phyloP scores from a whole-genome alignment of 2,113 vertebrate species.

The Phylloscopus trochilus region DNA sequence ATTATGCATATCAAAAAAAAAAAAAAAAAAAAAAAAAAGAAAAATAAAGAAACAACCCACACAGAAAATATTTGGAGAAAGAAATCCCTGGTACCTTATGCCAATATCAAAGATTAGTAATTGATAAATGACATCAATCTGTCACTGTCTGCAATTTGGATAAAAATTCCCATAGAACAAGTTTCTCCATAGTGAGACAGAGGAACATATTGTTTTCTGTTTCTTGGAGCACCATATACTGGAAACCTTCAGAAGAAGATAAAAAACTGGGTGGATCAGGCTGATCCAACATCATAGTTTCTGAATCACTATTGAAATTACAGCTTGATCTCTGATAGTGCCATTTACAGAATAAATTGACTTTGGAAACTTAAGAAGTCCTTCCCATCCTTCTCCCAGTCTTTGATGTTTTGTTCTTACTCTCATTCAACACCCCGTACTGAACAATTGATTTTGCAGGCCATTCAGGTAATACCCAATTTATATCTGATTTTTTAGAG shows the following conservation, averaged over 20 bases:
- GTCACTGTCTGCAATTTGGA: neutral
- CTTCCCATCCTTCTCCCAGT: neutral
- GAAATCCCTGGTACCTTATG: neutral
- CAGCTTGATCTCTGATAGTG: neutral
- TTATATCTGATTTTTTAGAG: neutral
- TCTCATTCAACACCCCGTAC: neutral
- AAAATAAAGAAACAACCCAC: accelerated
- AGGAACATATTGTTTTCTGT: neutral
- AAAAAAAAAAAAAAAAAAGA: neutral
- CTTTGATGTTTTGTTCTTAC: neutral
- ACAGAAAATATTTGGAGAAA: neutral
- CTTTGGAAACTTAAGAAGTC: neutral
- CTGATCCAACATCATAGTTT: neutral
- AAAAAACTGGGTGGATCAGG: neutral
- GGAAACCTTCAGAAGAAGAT: neutral
- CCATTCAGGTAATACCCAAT: neutral
- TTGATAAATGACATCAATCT: neutral
- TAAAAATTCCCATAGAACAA: neutral
- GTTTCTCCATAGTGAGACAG: neutral
- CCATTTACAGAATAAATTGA: neutral
- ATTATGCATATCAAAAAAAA: neutral
- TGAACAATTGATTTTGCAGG: neutral
- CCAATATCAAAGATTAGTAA: neutral
- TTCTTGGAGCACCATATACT: neutral
- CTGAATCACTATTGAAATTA: neutral